phyloP scores from a whole-genome alignment of 2,113 vertebrate genomes.

The Camarhynchus parvulus region DNA sequence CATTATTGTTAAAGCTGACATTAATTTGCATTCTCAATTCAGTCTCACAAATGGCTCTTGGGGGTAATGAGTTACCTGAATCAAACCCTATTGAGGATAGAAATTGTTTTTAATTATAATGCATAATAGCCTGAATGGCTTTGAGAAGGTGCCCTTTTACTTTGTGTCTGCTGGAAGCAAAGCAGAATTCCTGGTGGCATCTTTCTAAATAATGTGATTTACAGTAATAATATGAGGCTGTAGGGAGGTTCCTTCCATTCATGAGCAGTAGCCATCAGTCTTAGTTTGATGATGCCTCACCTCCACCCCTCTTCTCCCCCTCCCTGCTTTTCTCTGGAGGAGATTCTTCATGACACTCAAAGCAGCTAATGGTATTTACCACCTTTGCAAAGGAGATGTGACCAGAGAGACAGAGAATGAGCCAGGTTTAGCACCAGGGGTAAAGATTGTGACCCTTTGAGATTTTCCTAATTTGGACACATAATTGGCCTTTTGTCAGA shows the following conservation, averaged over 20 bases:
- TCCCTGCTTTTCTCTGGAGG: not conserved
- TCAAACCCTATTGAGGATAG: constrained; percentile 24
- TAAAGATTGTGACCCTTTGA: not conserved
- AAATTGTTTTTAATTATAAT: constrained; percentile 47
- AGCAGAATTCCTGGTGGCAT: constrained; percentile 15
- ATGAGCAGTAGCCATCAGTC: not conserved
- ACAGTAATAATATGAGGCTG: not conserved
- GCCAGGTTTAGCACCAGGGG: not conserved
- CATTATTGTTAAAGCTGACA: not conserved
- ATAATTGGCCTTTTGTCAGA: not conserved
- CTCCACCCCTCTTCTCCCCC: not conserved
- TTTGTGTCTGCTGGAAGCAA: constrained; percentile 9
- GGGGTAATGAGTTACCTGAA: constrained; percentile 48
- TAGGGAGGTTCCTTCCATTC: not conserved
- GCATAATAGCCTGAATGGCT: not conserved
- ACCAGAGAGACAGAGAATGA: not conserved
- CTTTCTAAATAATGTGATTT: constrained; percentile 27
- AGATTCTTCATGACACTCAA: not conserved
- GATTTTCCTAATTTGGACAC: not conserved
- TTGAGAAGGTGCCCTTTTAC: constrained; percentile 10
- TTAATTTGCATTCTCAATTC: constrained; percentile 23
- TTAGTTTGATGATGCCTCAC: not conserved
- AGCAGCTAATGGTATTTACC: not conserved
- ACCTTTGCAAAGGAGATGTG: not conserved
- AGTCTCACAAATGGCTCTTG: constrained; percentile 11